Conservation (phyloP, 2,888 invertebrate species). For the Archips crataeganus region DNA sequence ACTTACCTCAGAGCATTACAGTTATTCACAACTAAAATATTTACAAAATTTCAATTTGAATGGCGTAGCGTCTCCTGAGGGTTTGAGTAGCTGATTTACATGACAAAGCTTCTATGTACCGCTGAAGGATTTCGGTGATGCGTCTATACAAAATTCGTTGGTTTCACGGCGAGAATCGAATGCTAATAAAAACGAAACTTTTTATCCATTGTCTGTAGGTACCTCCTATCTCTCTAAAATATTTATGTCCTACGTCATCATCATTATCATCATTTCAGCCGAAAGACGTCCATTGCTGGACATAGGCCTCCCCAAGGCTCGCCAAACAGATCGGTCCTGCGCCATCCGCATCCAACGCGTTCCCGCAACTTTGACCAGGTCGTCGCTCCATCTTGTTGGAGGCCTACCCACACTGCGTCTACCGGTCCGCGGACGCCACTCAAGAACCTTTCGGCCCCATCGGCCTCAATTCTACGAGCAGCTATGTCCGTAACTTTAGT, state of each 20-base stretch:
- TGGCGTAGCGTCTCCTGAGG: slow-evolving; percentile 61
- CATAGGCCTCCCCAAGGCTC: no score
- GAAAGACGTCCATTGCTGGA: no score
- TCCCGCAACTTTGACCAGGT: no score
- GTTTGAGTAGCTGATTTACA: slow-evolving; percentile 77
- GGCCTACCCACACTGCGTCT: no score
- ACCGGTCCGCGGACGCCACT: no score
- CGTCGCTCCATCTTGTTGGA: no score
- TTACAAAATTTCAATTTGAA: slow-evolving; percentile 75
- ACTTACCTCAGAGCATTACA: slow-evolving; percentile 51
- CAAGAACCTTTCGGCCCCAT: no score
- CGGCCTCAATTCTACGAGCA: no score
- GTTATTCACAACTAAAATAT: slow-evolving; percentile 69
- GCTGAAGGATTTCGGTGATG: slow-evolving; percentile 65
- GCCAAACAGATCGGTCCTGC: no score
- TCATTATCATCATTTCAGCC: no score
- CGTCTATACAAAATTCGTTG: slow-evolving; percentile 42
- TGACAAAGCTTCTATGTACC: slow-evolving; percentile 77
- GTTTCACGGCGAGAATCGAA: slow-evolving; percentile 42
- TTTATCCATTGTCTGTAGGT: slow-evolving; percentile 49
- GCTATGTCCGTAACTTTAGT: no score
- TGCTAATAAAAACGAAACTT: slow-evolving; percentile 47
- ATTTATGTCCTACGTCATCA: not conserved
- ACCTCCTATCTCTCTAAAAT: not conserved
- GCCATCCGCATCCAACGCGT: no score